Percentiles rank a stretch among this genome's conserved stretches.
Evolutionary conservation across 2,113 vertebrate species (phyloP).

Genomic region (Microtus oregoni): DNA sequence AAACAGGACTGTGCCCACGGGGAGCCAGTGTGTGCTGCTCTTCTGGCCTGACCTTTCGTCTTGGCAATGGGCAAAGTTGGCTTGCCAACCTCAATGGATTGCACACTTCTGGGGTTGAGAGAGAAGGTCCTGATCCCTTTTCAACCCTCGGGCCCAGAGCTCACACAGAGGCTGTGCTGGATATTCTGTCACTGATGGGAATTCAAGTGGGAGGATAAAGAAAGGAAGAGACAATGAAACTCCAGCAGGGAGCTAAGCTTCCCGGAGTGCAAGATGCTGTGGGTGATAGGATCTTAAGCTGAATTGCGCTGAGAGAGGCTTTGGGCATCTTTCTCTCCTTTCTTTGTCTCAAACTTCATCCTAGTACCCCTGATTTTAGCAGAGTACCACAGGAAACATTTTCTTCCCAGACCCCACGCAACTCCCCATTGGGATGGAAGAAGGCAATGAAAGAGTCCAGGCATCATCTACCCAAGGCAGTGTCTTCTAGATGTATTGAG

Average conservation of each 20-base stretch:
- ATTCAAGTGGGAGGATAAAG: accelerated
- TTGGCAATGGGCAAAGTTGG: neutral
- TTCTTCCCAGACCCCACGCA: neutral
- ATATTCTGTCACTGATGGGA: neutral
- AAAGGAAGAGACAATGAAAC: too few relatives aligned
- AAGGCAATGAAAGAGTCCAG: neutral
- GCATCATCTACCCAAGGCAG: neutral
- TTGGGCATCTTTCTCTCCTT: neutral
- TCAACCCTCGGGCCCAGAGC: neutral
- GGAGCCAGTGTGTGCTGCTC: neutral
- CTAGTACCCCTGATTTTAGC: neutral
- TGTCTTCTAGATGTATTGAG: neutral
- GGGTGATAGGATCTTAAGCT: neutral
- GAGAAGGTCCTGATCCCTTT: neutral
- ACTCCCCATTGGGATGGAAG: neutral
- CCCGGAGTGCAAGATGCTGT: accelerated
- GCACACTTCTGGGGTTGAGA: neutral
- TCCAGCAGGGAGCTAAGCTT: too few relatives aligned
- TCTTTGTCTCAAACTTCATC: neutral
- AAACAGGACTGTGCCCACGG: neutral
- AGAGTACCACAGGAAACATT: too few relatives aligned
- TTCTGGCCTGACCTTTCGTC: neutral
- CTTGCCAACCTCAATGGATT: neutral
- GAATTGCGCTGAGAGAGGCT: neutral
- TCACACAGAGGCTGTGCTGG: neutral